Conservation (phyloP, 2,113 vertebrate genomes). For the Burhinus bistriatus region DNA sequence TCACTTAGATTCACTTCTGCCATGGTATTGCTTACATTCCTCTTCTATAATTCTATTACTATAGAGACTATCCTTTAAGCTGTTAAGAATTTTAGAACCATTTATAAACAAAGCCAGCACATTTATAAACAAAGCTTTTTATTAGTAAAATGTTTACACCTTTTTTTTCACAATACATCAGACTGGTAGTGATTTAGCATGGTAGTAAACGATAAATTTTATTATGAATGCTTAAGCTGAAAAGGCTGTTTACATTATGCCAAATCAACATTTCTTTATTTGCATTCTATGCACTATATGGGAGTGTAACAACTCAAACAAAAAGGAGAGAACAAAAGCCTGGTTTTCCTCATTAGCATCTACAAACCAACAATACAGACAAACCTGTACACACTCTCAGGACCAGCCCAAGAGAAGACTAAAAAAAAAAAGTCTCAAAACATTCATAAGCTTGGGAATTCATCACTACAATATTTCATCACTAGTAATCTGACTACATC, state of each 20-base stretch:
- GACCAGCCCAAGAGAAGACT: conserved; percentile 89
- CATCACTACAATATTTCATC: conserved; percentile 35
- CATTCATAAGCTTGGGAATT: conserved; percentile 63
- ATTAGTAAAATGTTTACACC: conserved; percentile 87
- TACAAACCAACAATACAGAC: conserved; percentile 76
- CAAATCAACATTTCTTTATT: conserved; percentile 54
- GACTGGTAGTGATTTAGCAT: conserved; percentile 67
- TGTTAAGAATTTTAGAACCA: neutral
- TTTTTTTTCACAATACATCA: conserved; percentile 77
- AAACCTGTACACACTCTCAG: conserved; percentile 79
- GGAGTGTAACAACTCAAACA: conserved; percentile 44
- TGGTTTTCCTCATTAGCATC: conserved; percentile 66
- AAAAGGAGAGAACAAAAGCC: conserved; percentile 52
- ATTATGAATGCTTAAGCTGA: conserved; percentile 62
- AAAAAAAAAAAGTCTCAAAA: conserved; percentile 62
- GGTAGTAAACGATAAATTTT: conserved; percentile 65
- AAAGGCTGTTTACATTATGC: conserved; percentile 54
- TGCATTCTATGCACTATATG: conserved; percentile 46
- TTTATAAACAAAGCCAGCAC: neutral
- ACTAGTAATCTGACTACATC: conserved; percentile 33
- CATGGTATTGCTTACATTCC: neutral
- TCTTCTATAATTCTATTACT: neutral
- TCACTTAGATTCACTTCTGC: neutral
- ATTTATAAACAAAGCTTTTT: conserved; percentile 77
- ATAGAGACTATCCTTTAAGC: neutral